Conservation (phyloP, 1,140 invertebrate species). For the Pararge aegeria region DNA sequence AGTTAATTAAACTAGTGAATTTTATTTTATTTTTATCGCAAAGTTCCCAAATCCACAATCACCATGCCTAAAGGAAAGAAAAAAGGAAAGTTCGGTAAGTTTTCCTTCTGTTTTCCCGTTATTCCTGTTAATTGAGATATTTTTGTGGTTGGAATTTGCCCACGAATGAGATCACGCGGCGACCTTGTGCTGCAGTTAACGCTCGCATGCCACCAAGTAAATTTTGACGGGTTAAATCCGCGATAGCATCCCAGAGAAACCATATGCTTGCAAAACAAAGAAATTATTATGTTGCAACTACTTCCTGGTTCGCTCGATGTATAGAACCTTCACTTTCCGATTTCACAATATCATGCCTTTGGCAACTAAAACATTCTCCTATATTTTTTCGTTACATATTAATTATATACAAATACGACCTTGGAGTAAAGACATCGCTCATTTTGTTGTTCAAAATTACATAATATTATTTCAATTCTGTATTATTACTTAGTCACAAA, state of each 20-base stretch:
- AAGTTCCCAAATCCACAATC: conserved; percentile 47
- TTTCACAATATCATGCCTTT: conserved; percentile 37
- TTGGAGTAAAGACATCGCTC: conserved; percentile 4
- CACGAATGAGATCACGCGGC: conserved; percentile 72
- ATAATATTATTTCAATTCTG: conserved; percentile 12
- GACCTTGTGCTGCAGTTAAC: conserved; percentile 58
- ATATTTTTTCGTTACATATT: conserved; percentile 1
- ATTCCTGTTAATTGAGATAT: not conserved
- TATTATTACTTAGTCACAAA: too few species aligned
- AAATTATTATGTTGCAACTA: not conserved
- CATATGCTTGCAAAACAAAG: conserved; percentile 27
- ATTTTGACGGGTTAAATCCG: conserved; percentile 11
- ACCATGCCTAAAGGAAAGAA: conserved; percentile 78
- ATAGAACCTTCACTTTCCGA: conserved; percentile 34
- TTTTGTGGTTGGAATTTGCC: conserved; percentile 48
- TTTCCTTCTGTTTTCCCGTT: not conserved
- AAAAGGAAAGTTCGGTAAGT: conserved; percentile 77
- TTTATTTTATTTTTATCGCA: conserved; percentile 54
- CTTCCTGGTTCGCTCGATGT: conserved; percentile 1
- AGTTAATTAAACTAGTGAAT: conserved; percentile 77
- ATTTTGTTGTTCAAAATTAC: conserved; percentile 21
- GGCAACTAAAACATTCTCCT: conserved; percentile 6
- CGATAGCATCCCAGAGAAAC: conserved; percentile 7
- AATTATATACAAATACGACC: conserved; percentile 11
- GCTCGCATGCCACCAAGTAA: conserved; percentile 18